Evolutionary conservation across 1,140 invertebrate genomes (phyloP), one percentile per base, ranked within the genome.

Genomic region (fruit fly (Drosophila melanogaster)): DNA sequence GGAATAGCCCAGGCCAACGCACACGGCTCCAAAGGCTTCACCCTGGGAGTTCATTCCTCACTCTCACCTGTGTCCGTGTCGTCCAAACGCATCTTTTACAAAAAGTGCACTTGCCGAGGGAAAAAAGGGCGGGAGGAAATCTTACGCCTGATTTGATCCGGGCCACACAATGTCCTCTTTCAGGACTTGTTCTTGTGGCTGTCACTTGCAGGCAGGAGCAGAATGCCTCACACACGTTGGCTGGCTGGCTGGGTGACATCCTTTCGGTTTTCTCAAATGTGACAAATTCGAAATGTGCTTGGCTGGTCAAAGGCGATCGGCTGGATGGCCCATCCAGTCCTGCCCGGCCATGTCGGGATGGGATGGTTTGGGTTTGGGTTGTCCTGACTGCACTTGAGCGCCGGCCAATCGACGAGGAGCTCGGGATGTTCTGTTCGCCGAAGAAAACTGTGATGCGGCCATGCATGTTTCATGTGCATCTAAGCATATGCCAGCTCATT

Each of bases 101-200:
- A 53, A 54, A 65, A 19, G 40, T 76, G 70, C 65, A 60, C 47
- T 49, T 53, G 37, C 14, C 12, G 7, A 3, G 12, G 3, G 15
- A 1, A 1, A 1, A 8, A 5, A 7, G 37, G 44, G 49, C 37
- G 44, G 38, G 38, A 33, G 38, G 51, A 79, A 73, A 60, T 77
- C 83, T 89, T 89, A 77, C 85, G 84, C 84, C 84, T 89, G 84
- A 87, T 79, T 87, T 86, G 75, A 64, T 43, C 57, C 59, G 47
- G 66, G 22, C 62, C 51, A 75, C 55, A 69, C 59, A 75, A 64
- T 65, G 57, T 71, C 55, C 43, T 50, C 46, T 1, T 35, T 14
- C 33, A 22, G 19, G 26, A 40, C 40, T 47, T 72, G 65, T 61
- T 79, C 60, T 57, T 79, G 62, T 41, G 72, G 53, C 49, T 83